A percentile compares a stretch with the other conserved stretches of the same genome.
Evolutionary conservation across 1,140 invertebrate species (phyloP).

Genomic region (Pteromalus puparum): DNA sequence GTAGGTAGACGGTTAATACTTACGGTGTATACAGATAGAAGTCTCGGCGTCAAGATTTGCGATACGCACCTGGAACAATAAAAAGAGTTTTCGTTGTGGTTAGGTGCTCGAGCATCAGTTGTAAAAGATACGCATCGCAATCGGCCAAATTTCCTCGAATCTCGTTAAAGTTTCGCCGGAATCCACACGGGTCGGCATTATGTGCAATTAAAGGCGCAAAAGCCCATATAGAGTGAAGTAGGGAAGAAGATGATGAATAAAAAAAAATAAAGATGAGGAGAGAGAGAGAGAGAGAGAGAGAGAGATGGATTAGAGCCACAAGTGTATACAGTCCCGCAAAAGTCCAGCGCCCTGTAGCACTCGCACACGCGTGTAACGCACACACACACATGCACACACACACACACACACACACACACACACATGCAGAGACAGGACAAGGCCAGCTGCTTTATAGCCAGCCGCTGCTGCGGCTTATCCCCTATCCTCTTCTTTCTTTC

Average conservation of each 20-base stretch:
- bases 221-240: background rate
- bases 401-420: background rate
- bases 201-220: slow-evolving; percentile 18
- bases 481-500: background rate
- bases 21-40: too few species aligned
- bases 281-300: background rate
- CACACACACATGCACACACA: background rate
- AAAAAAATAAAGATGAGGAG: background rate
- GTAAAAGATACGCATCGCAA: background rate
- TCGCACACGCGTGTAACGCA: background rate
- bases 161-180: background rate
- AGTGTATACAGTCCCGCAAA: background rate
- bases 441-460: slow-evolving; percentile 44
- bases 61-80: background rate
- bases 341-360: background rate
- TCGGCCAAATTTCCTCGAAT: background rate
- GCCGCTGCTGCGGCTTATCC: slow-evolving; percentile 35
- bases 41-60: too few species aligned
- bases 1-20: too few species aligned
- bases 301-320: slow-evolving; percentile 9
- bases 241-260: background rate
- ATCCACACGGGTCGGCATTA: background rate
- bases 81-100: background rate
- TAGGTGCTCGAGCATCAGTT: background rate
- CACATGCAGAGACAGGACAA: background rate